These are phyloP conservation scores for Perca fluviatilis DNA, from an alignment of 2,113 vertebrate genomes.

Conservation along the genomic window DNA sequence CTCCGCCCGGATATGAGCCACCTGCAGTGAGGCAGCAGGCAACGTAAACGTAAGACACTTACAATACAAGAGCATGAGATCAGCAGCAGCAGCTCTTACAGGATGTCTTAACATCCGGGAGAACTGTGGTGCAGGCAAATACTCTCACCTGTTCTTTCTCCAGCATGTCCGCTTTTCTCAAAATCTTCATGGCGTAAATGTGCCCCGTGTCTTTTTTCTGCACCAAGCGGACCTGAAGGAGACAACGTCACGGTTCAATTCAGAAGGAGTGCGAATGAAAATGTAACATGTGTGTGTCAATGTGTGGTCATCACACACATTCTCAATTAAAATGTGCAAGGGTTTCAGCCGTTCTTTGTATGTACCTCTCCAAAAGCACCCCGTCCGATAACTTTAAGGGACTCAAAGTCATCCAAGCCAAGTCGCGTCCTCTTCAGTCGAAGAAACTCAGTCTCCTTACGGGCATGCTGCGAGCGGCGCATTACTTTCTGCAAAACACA, in stretches of 20 bases:
- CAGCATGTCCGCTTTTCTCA: conserved; percentile 98
- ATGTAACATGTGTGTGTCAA: too few species aligned
- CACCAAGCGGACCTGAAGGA: conserved; percentile 92
- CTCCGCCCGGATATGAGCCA: conserved; percentile 97
- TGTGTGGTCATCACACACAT: background rate
- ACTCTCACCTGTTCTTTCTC: conserved; percentile 94
- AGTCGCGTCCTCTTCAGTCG: conserved; percentile 95
- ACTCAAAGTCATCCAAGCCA: conserved; percentile 97
- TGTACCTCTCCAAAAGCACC: conserved; percentile 97
- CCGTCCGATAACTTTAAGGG: conserved; percentile 97
- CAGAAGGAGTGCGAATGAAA: background rate
- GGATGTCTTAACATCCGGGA: background rate
- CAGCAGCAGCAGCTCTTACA: background rate
- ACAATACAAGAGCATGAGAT: background rate
- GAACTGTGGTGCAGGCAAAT: background rate
- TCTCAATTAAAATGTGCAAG: background rate
- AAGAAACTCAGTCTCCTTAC: conserved; percentile 97
- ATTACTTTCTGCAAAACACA: conserved; percentile 89
- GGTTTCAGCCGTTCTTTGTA: too few species aligned
- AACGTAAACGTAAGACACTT: background rate
- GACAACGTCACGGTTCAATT: conserved; percentile 11
- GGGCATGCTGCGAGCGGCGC: conserved; percentile 94
- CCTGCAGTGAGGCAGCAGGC: conserved; percentile 78
- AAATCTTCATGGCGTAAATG: conserved; percentile 99
- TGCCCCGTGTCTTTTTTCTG: conserved; percentile 99